Base-by-base conservation (phyloP, 1,140 invertebrate species). In the Drosophila biarmipes region DNA sequence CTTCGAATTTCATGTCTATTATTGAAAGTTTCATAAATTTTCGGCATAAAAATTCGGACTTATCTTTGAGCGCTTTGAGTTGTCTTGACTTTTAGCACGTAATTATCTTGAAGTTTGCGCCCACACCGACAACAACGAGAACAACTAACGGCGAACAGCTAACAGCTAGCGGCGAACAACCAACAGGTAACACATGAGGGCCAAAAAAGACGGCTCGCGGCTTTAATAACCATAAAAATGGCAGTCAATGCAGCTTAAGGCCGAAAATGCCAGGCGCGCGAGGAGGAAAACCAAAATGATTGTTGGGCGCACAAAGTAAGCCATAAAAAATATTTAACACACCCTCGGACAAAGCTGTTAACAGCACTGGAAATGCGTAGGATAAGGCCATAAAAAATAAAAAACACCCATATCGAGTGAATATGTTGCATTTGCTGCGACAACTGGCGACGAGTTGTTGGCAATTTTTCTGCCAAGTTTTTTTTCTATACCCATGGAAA, bases 251-350 rank as follows among this genome's bases (percentile, higher is more conserved):
- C 79, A 82, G 61, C 74, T 82, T 64, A 48, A 43, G 45, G 61
- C 66, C 63, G 17, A 69, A 80, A 69, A 73, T 68, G 63, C 46
- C 38, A 43, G 52, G 49, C 63, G 8, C n/a, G 42, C 24, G 34
- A 56, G 17, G 35, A 49, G 53, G 53, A 71, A 69, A 69, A 58
- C 67, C 74, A 62, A 82, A 80, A 71, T 58, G 69, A 61, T 58
- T 74, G 78, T 67, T 71, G 78, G 75, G 69, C 79, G 58, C 78
- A 66, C 75, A 87, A 87, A 87, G 71, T 87, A 87, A 87, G 84
- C 84, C 79, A 87, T 87, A 82, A 87, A 87, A 87, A 87, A 87
- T 87, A 87, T 82, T 87, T 87, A 87, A 87, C 82, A 87, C 82
- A 89, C 82, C 82, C 82, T 87, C 82, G 61, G 74, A 87, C 82